Evolutionary conservation across 2,888 invertebrate species (phyloP).

Genomic region (Diogma glabrata): DNA sequence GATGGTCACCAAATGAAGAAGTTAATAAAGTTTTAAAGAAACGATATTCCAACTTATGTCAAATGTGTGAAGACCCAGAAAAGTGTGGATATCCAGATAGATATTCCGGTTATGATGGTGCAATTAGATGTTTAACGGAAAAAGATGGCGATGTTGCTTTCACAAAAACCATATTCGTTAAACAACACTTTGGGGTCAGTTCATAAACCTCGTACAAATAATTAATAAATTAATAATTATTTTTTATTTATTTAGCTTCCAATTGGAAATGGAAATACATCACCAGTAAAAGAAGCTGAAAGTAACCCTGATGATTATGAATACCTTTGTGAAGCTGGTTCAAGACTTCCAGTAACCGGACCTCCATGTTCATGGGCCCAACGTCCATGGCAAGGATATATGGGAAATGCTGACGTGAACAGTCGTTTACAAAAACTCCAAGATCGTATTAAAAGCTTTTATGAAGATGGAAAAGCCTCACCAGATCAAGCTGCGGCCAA

Average conservation of each 20-base stretch:
- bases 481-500: slow-evolving; percentile 57
- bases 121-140: slow-evolving; percentile 66
- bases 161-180: slow-evolving; percentile 69
- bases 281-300: slow-evolving; percentile 41
- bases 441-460: slow-evolving; percentile 23
- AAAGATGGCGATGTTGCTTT: slow-evolving; percentile 78
- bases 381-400: slow-evolving; percentile 71
- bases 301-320: slow-evolving; percentile 55
- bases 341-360: slow-evolving; percentile 51
- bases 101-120: slow-evolving; percentile 79
- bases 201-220: background rate
- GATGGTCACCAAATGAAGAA: slow-evolving; percentile 64
- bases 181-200: slow-evolving; percentile 63
- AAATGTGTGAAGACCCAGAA: slow-evolving; percentile 63
- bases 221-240: background rate
- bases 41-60: slow-evolving; percentile 65
- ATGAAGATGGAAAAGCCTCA: slow-evolving; percentile 57
- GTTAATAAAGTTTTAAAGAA: slow-evolving; percentile 58
- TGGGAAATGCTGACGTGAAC: slow-evolving; percentile 52
- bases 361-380: slow-evolving; percentile 72
- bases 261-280: slow-evolving; percentile 47
- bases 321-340: slow-evolving; percentile 71
- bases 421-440: slow-evolving; percentile 27
- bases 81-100: slow-evolving; percentile 72
- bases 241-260: slow-evolving; percentile 39